Base-by-base conservation (phyloP, 2,888 invertebrate genomes). In the Cryptophagus acutangulus region DNA sequence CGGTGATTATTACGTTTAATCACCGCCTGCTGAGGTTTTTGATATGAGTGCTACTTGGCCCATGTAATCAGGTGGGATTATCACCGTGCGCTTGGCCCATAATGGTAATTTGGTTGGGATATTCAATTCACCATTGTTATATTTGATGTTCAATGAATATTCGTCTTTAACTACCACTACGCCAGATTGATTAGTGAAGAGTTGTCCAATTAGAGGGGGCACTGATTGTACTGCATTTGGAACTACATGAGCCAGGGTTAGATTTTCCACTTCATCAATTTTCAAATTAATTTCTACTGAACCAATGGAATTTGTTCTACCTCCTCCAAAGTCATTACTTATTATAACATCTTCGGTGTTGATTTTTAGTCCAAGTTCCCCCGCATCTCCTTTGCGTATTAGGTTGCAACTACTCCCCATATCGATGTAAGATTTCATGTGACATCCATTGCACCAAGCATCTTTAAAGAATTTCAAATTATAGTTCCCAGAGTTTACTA, bases 391-490 rank as follows among this genome's bases (percentile, higher is more conserved):
- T n/a, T 26, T 13, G 12, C 12, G 17, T 3, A 34, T 18, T 34
- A 20, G 17, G 13, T 18, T 18, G 12, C 17, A 34, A 14, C 14
- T 34, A 34, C 34, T 34, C 3, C 34, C 34, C 13, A 34, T 17
- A n/a, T 34, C 34, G 4, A 34, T 10, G n/a, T 20, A 34, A 4
- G 9, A 17, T 18, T 18, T 34, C 17, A 18, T 18, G 12, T 12
- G 18, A 6, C 8, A 2, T 5, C 17, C 17, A 17, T 34, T 34
- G 3, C 17, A 12, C 13, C 18, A 34, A 4, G 18, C 18, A 34
- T 34, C 34, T 13, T 34, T 34, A 34, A 20, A 18, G 20, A 18
- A 34, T 34, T 34, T 34, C 9, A 34, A 20, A 18, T 34, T n/a
- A n/a, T n/a, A n/a, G n/a, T n/a, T n/a, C n/a, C n/a, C n/a, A n/a